Percentiles rank a stretch among this genome's conserved stretches.
Evolutionary conservation across 2,888 invertebrate species (phyloP).

Genomic region (Drosophila mimica): DNA sequence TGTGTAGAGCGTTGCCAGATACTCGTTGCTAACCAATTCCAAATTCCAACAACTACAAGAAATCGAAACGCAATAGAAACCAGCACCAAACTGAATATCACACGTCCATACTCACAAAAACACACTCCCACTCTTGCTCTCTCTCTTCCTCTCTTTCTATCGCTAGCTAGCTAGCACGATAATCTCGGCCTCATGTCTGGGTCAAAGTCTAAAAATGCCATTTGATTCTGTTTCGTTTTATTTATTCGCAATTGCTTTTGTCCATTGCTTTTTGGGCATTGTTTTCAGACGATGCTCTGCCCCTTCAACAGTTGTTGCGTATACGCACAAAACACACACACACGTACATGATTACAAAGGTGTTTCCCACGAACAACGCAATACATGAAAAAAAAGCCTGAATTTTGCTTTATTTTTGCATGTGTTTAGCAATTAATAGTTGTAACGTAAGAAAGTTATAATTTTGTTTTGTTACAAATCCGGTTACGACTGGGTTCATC

Average conservation of each 20-base stretch:
- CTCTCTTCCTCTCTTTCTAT: conserved; percentile 26
- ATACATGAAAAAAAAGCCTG: conserved; percentile 9
- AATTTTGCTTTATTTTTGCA: conserved; percentile 11
- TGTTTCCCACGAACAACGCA: not conserved
- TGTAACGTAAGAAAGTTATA: not conserved
- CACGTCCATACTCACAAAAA: conserved; percentile 4
- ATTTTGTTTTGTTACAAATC: not conserved
- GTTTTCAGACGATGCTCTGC: conserved; percentile 28
- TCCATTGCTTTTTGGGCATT: conserved; percentile 21
- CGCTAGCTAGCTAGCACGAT: conserved; percentile 25
- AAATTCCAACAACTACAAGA: conserved; percentile 11
- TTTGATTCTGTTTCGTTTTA: conserved; percentile 53
- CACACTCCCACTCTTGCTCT: conserved; percentile 11
- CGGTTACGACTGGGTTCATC: conserved; percentile 5
- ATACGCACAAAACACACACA: conserved; percentile 42
- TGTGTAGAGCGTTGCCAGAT: conserved; percentile 20
- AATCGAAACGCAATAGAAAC: conserved; percentile 50
- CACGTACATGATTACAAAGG: conserved; percentile 27
- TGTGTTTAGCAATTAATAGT: not conserved
- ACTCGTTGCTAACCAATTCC: conserved; percentile 21
- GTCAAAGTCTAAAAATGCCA: conserved; percentile 70
- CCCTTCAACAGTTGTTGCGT: conserved; percentile 34
- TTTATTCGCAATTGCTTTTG: conserved; percentile 32
- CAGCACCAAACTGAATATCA: conserved; percentile 41
- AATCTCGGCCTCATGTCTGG: conserved; percentile 74